Evolutionary conservation across 2,113 vertebrate species (phyloP), one percentile per base, ranked within the genome.

Genomic region (Cinclus mexicanus): DNA sequence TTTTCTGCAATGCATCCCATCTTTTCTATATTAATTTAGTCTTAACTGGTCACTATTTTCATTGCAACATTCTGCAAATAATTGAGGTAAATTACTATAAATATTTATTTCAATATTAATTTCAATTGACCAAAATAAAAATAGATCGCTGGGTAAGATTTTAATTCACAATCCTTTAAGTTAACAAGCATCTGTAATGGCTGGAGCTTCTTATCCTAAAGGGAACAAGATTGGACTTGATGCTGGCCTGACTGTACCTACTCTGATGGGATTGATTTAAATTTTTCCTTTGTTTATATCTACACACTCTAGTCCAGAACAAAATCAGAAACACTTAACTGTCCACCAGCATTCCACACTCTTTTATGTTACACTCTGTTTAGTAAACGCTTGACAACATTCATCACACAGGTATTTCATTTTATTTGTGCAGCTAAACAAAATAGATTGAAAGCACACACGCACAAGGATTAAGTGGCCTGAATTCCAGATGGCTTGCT

Each of bases 401-500:
- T 69, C 33, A 52, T 53, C 33, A 86, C 47, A 52, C 60, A 83
- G 42, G 41, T 77, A 93, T 57, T 52, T 59, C 3, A 15, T 70
- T 91, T 94, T 88, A 57, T 61, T 80, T 92, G 35, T 50, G 55
- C 49, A 96, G 84, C 69, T 94, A 79, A 94, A 85, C 14, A 41
- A 77, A 91, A 85, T 5, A 79, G 55, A 20, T 35, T 69, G 47
- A 95, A 94, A 91, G 26, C 22, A 88, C 64, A 52, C 53, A 42
- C 26, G 53, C 24, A 70, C 9, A 83, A 46, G 22, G 53, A 79
- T 63, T 76, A 46, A 72, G 69, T 61, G 72, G 67, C 44, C 87
- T 89, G 57, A 81, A 63, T 96, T 95, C 74, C 82, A 95, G 87
- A 94, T 63, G 84, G 61, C 53, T 78, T 23, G 4, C 70, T 92